Base-by-base conservation (phyloP, 2,888 invertebrate species). In the Syrista parreyssii region DNA sequence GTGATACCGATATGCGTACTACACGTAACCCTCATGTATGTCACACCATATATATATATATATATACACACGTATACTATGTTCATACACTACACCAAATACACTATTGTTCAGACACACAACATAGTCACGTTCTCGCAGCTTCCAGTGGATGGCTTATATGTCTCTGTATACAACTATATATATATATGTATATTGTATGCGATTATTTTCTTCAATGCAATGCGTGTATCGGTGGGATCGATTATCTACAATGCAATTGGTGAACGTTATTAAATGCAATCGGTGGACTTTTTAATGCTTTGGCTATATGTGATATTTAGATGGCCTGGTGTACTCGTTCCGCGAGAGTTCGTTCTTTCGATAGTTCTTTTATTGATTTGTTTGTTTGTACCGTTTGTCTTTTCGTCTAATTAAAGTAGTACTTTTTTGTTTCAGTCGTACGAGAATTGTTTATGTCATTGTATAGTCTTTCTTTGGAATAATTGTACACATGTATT, bases 121-220 rank as follows among this genome's bases (percentile, higher is more conserved):
- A 23, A 34, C 23, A 55, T 23, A 55, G 55, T 55, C 23, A 55
- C 55, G 55, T 55, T 55, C 55, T 55, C 23, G 55, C 55, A 23
- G 55, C 55, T 55, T 55, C 23, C 55, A 55, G 55, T 55, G 55
- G 55, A 55, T 55, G 55, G 55, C 55, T 55, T 55, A 55, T 55
- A 9, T 55, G 55, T 55, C 55, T 34, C 80, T 79, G 80, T 80
- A n/a, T n/a, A n/a, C n/a, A n/a, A n/a, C 79, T 75, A 72, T 74
- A 76, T 79, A 55, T 40, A 34, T 12, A 34, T 23, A 55, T 55
- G 15, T 55, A 9, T 55, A 55, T 9, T 55, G 55, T 55, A 55
- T 55, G 55, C 55, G 9, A 55, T 55, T 15, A 34, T 23, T 55
- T 40, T 55, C 23, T 55, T 55, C 2, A 55, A 23, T 55, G 23